Conservation (phyloP, 2,888 invertebrate genomes). For the Allolobophora icterica region DNA sequence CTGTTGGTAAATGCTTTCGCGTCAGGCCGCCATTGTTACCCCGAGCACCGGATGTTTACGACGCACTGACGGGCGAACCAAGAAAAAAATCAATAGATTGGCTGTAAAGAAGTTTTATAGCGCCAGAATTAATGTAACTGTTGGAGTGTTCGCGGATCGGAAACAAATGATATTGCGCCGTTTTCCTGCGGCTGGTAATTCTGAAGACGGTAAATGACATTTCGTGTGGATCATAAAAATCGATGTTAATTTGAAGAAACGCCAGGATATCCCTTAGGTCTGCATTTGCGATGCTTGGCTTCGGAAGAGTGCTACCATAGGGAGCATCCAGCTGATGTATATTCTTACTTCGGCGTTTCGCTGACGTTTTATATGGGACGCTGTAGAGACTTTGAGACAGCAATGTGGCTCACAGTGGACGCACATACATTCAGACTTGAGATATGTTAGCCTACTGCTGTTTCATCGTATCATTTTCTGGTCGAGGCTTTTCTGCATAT, state of each 20-base stretch:
- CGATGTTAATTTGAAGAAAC: slow-evolving; percentile 11
- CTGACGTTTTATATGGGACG: not conserved
- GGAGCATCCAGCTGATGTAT: not conserved
- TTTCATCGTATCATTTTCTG: not conserved
- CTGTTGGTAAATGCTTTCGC: not conserved
- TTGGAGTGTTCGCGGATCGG: not conserved
- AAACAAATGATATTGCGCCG: slow-evolving; percentile 11
- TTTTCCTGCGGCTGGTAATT: slow-evolving; percentile 7
- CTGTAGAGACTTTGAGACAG: not conserved
- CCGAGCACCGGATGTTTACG: not conserved
- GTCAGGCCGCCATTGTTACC: not conserved
- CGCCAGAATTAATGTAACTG: slow-evolving; percentile 17
- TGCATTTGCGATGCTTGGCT: not conserved
- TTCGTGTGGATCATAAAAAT: slow-evolving; percentile 7
- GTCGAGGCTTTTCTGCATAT: not conserved
- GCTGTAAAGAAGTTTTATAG: slow-evolving; percentile 12
- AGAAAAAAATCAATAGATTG: slow-evolving; percentile 5
- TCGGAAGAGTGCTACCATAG: not conserved
- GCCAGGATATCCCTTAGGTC: not conserved
- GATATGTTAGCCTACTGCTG: not conserved
- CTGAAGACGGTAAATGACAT: not conserved
- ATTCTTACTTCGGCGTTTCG: not conserved
- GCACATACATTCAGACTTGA: not conserved
- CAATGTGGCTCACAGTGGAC: not conserved
- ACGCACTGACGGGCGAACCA: not conserved